A percentile compares a stretch with the other conserved stretches of the same genome.
phyloP scores from a whole-genome alignment of 2,888 invertebrate species.

The Meghimatium bilineatum region DNA sequence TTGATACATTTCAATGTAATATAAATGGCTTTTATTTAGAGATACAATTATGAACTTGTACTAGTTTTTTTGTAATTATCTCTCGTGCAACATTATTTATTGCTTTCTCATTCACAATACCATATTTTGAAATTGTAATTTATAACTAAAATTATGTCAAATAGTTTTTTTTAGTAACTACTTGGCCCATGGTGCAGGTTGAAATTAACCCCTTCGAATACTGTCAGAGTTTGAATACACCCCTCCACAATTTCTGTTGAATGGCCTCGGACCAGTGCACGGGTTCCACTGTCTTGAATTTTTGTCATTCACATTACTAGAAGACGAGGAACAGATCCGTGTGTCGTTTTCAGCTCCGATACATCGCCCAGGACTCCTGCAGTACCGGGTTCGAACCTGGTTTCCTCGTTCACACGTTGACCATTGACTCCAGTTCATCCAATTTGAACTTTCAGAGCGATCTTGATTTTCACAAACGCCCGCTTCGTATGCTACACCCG shows the following conservation, averaged over 20 bases:
- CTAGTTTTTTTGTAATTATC: no score
- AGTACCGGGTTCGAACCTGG: neutral
- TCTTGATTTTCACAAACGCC: neutral
- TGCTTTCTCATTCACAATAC: no score
- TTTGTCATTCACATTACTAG: neutral
- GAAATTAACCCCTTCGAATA: neutral
- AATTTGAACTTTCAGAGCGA: neutral
- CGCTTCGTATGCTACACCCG: neutral
- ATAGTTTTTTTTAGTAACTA: neutral
- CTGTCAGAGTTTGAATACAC: neutral
- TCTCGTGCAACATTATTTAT: no score
- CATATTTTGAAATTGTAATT: no score
- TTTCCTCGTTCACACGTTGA: neutral
- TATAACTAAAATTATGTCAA: no score
- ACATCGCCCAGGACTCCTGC: neutral
- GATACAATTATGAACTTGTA: no score
- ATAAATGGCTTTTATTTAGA: no score
- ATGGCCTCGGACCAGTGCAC: neutral
- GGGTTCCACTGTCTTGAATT: neutral
- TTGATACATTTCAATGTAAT: no score
- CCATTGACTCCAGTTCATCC: conserved; percentile 16
- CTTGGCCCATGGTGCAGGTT: neutral
- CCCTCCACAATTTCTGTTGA: neutral
- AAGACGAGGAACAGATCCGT: neutral
- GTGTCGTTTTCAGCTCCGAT: neutral